Evolutionary conservation across 1,140 invertebrate species (phyloP), one percentile per base, ranked within the genome.

Genomic region (Theocolax elegans): DNA sequence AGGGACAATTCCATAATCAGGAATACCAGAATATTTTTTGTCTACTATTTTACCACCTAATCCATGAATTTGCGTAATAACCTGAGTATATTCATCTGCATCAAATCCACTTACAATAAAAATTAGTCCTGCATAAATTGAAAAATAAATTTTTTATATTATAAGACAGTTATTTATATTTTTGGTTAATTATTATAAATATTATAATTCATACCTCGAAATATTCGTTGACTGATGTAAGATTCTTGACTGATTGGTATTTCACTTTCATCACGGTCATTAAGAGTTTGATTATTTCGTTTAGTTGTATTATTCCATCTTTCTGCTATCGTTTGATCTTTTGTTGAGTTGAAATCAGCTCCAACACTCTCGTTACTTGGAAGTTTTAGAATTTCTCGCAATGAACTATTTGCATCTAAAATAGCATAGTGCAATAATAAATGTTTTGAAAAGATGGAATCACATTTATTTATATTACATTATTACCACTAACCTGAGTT

Each of bases 1-100:
- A 19, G 89, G 88, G 1, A 90, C 86, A 9, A 91, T 82, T 1
- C 83, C 87, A 77, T 87, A 91, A 77, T 91, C 89, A 25, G 89
- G 84, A 8, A 88, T 79, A 67, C 86, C 88, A 12, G 74, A 77
- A 23, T 83, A 89, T 25, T 68, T 80, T 15, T 76, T 75, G 3
- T 80, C 71, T 1, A 89, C 84, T 2, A 90, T 51, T 74, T 81
- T 75, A 21, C 88, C 89, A 58, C 87, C 87, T n/a, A 85, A 78
- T 3, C 78, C 79, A 35, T 73, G 72, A 44, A 89, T 87, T 23
- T 83, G 81, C 56, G 77, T 77, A 15, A 77, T 25, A 87, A 70
- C 29, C 81, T 75, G 63, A 2, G 76, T 66, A 49, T 75, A 78
- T 25, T 87, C 84, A 42, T 87, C 86, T 1, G 78, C 75, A 13